Conservation (phyloP, 2,888 invertebrate genomes). For the Morinoia aosen region DNA sequence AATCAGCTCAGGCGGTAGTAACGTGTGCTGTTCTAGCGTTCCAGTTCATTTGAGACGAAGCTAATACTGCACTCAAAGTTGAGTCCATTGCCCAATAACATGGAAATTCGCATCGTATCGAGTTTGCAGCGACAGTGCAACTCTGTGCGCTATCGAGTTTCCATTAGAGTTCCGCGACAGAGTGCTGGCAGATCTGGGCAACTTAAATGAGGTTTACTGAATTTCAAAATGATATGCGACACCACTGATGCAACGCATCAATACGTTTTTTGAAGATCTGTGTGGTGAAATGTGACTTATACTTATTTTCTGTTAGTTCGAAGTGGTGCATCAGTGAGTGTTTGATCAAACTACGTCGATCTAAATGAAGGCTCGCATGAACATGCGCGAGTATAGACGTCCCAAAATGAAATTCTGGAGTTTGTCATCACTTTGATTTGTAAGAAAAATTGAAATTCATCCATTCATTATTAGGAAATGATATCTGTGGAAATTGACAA, state of each 20-base stretch:
- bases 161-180: not conserved
- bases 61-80: slow-evolving; percentile 17
- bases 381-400: too few species aligned
- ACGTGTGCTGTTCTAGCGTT: not conserved
- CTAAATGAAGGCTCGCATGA: not conserved
- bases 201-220: not conserved
- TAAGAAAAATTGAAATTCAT: too few species aligned
- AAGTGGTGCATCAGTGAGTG: not conserved
- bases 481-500: too few species aligned
- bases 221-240: not conserved
- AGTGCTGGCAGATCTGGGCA: not conserved
- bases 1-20: not conserved
- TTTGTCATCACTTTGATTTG: too few species aligned
- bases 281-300: not conserved
- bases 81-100: slow-evolving; percentile 1
- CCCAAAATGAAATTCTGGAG: too few species aligned
- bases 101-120: slow-evolving; percentile 12
- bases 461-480: too few species aligned
- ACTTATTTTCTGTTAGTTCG: not conserved
- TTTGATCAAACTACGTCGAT: not conserved
- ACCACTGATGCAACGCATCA: not conserved
- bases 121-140: not conserved
- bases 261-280: not conserved
- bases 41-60: not conserved
- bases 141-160: not conserved